A percentile compares a stretch with the other conserved stretches of the same genome.
These are phyloP conservation scores for Anastrepha obliqua DNA, from an alignment of 1,140 invertebrate species.

Conservation along the genomic window DNA sequence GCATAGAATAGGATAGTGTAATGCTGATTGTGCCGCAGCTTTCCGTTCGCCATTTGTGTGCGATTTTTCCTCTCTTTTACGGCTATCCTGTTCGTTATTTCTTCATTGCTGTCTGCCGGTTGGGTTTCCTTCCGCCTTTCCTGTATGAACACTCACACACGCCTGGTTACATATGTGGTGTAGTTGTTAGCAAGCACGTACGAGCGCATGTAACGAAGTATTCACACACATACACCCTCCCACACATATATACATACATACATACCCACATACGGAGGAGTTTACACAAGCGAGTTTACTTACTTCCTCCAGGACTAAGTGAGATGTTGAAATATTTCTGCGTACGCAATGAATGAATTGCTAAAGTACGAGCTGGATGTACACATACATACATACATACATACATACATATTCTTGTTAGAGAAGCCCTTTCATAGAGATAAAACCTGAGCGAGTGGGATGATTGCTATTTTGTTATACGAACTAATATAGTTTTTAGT, in stretches of 20 bases:
- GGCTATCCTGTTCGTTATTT: slow-evolving; percentile 53
- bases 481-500: no score
- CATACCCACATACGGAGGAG: neutral
- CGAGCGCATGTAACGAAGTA: neutral
- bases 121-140: slow-evolving; percentile 43
- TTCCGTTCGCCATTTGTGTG: slow-evolving; percentile 37
- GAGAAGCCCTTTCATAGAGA: neutral
- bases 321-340: slow-evolving; percentile 24
- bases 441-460: no score
- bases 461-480: no score
- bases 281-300: slow-evolving; percentile 39
- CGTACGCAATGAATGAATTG: neutral
- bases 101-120: slow-evolving; percentile 50
- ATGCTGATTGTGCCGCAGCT: slow-evolving; percentile 7
- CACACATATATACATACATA: neutral
- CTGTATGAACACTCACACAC: neutral
- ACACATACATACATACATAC: neutral
- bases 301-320: neutral
- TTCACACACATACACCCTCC: neutral
- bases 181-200: neutral
- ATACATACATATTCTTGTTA: no score
- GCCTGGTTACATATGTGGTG: neutral
- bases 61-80: slow-evolving; percentile 44
- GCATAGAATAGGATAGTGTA: neutral
- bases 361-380: neutral